Conservation (phyloP, 2,113 vertebrate species). For the Pao palembangensis region DNA sequence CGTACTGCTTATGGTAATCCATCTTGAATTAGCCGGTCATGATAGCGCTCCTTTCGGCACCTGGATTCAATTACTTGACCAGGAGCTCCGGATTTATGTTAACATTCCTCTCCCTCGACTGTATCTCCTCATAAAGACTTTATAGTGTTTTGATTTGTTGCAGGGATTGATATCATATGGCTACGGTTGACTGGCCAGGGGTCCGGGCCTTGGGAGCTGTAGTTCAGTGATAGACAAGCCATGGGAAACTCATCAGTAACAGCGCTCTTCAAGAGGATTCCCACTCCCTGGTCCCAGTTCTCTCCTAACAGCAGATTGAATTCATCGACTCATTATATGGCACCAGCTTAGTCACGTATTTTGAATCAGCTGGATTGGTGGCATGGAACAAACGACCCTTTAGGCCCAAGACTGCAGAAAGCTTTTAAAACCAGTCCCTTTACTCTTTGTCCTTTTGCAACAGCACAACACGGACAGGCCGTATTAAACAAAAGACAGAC, state of each 20-base stretch:
- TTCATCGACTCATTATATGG: constrained; percentile 71
- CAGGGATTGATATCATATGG: constrained; percentile 62
- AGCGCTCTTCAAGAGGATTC: constrained; percentile 51
- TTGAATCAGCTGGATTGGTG: constrained; percentile 57
- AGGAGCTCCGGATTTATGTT: constrained; percentile 57
- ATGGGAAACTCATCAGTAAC: constrained; percentile 61
- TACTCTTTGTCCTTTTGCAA: constrained; percentile 34
- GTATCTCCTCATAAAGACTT: constrained; percentile 67
- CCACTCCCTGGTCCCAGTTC: constrained; percentile 62
- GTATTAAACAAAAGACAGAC: constrained; percentile 34
- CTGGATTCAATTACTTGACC: constrained; percentile 72
- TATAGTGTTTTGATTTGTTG: constrained; percentile 72
- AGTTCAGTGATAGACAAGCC: constrained; percentile 62
- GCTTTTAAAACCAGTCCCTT: constrained; percentile 43
- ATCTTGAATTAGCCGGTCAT: constrained; percentile 76
- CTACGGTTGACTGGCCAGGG: constrained; percentile 62
- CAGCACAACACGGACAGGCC: constrained; percentile 41
- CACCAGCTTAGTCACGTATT: constrained; percentile 62
- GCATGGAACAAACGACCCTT: constrained; percentile 67
- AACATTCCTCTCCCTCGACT: constrained; percentile 42
- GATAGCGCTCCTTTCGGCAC: constrained; percentile 68
- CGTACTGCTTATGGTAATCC: constrained; percentile 68
- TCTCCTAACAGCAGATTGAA: constrained; percentile 70
- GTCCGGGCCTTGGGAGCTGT: constrained; percentile 60
- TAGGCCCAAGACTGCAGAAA: constrained; percentile 45